These are phyloP conservation scores for Boleophthalmus pectinirostris DNA, from an alignment of 2,113 vertebrate species.

Conservation along the genomic window DNA sequence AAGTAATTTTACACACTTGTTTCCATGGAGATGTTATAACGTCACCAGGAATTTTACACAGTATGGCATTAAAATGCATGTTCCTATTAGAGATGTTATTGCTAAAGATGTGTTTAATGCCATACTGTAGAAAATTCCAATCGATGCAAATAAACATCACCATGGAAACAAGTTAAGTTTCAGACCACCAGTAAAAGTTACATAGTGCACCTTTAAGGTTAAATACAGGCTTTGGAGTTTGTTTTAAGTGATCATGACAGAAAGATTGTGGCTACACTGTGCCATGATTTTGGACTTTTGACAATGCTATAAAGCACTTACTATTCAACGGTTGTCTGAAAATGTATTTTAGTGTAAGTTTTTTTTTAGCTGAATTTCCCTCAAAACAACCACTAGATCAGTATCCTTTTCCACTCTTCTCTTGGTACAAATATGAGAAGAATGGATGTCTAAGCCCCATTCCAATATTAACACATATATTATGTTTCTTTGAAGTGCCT, in stretches of 20 bases:
- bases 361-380: not conserved
- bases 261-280: slow-evolving; percentile 5
- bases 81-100: too few relatives aligned
- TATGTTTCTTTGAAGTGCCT: slow-evolving; percentile 92
- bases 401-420: not conserved
- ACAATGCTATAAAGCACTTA: slow-evolving; percentile 11
- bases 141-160: too few relatives aligned
- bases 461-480: slow-evolving; percentile 46
- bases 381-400: not conserved
- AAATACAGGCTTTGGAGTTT: not conserved
- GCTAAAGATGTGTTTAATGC: too few relatives aligned
- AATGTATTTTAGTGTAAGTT: not conserved
- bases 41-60: too few relatives aligned
- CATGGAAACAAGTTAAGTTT: too few relatives aligned
- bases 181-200: too few relatives aligned
- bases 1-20: not conserved
- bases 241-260: not conserved
- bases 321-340: slow-evolving; percentile 5
- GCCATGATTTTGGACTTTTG: slow-evolving; percentile 14
- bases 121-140: too few relatives aligned
- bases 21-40: too few relatives aligned
- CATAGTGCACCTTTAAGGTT: not conserved
- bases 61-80: too few relatives aligned
- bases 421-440: not conserved
- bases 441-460: slow-evolving; percentile 29